phyloP scores from a whole-genome alignment of 2,113 vertebrate species.

The Zapornia atra region DNA sequence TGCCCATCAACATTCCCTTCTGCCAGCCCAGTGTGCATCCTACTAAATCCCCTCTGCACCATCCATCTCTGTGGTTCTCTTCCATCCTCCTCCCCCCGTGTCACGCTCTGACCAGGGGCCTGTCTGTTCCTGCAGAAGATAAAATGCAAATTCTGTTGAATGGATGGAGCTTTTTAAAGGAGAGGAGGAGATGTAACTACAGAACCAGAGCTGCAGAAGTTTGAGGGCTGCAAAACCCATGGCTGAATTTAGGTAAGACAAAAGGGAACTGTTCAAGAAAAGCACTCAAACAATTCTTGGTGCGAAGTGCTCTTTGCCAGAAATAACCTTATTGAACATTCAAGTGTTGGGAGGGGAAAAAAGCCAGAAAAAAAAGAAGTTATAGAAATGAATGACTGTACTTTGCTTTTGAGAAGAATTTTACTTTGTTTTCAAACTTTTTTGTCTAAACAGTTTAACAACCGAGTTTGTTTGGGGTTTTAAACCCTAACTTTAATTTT shows the following conservation, averaged over 20 bases:
- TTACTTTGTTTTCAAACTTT: neutral
- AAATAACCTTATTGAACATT: slow-evolving; percentile 11
- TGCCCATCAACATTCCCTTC: neutral
- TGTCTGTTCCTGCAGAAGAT: neutral
- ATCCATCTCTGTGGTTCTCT: neutral
- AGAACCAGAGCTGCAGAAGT: neutral
- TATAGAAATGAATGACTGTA: neutral
- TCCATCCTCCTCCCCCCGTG: neutral
- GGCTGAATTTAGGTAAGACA: neutral
- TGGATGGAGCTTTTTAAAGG: neutral
- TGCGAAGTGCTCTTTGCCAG: slow-evolving; percentile 19
- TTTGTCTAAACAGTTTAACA: neutral
- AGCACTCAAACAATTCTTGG: neutral
- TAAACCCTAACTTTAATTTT: neutral
- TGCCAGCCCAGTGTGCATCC: neutral
- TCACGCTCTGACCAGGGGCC: neutral
- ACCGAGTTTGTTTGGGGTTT: neutral
- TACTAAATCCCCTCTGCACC: neutral
- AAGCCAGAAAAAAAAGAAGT: neutral
- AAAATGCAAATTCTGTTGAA: neutral
- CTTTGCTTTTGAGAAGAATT: neutral
- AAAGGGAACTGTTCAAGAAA: neutral
- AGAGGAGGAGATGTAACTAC: neutral
- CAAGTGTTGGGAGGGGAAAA: neutral
- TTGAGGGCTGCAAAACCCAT: neutral